Evolutionary conservation across 1,140 invertebrate genomes (phyloP).

Genomic region (Drosophila kikkawai): DNA sequence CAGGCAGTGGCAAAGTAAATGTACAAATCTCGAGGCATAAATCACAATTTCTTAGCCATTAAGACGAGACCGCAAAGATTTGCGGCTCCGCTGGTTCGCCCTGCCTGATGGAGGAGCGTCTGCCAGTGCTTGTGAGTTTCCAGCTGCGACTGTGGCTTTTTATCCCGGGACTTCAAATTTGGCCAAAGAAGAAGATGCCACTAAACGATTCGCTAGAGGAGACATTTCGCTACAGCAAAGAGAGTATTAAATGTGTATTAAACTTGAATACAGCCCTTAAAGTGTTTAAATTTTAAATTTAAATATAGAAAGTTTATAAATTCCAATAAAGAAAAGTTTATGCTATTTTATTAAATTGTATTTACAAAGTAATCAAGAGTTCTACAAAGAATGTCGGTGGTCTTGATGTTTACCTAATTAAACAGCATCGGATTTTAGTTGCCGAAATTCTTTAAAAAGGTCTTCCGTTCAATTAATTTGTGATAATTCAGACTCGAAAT

Average conservation of each 20-base stretch:
- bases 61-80: constrained; percentile 82
- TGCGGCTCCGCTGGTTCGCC: constrained; percentile 67
- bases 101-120: constrained; percentile 60
- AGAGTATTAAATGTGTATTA: constrained; percentile 5
- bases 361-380: background rate
- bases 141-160: constrained; percentile 38
- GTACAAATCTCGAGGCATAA: constrained; percentile 77
- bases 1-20: constrained; percentile 22
- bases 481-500: background rate
- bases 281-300: background rate
- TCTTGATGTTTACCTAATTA: background rate
- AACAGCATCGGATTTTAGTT: background rate
- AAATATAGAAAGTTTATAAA: background rate
- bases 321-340: background rate
- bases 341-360: background rate
- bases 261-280: background rate
- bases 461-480: background rate
- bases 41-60: constrained; percentile 84
- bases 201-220: constrained; percentile 3
- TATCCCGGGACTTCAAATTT: constrained; percentile 7
- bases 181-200: constrained; percentile 15
- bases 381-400: background rate
- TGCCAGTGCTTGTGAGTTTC: constrained; percentile 12
- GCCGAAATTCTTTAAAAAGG: background rate
- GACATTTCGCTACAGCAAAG: background rate